Evolutionary conservation across 1,140 invertebrate species (phyloP).

Genomic region (Pristionchus pacificus): DNA sequence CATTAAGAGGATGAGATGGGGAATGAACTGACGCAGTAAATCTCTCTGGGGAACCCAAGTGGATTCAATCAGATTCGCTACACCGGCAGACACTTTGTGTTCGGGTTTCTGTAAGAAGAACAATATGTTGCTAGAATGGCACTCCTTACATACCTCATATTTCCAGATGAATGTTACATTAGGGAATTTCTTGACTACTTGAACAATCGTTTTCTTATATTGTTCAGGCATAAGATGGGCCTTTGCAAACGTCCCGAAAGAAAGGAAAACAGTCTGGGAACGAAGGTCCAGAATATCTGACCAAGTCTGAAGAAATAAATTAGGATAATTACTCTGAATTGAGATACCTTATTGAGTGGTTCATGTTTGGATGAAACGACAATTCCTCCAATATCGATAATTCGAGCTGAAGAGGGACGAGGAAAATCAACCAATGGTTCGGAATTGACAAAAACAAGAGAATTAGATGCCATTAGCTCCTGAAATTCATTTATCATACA

Average conservation of each 20-base stretch:
- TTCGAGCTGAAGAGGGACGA: conserved; percentile 2
- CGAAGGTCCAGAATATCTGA: neutral
- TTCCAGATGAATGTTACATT: neutral
- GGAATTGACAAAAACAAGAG: conserved; percentile 10
- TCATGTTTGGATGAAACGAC: neutral
- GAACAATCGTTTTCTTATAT: neutral
- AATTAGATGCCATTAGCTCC: too few relatives aligned
- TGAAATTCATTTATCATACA: too few relatives aligned
- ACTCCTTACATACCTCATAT: too few relatives aligned
- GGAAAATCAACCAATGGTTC: conserved; percentile 16
- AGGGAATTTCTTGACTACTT: neutral
- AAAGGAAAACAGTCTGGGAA: neutral
- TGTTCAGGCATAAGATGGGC: neutral
- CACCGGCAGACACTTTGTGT: too few relatives aligned
- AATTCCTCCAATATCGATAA: conserved; percentile 21
- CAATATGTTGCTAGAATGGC: too few relatives aligned
- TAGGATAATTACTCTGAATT: too few relatives aligned
- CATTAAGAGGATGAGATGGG: too few relatives aligned
- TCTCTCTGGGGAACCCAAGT: too few relatives aligned
- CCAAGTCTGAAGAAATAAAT: too few relatives aligned
- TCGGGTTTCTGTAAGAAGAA: too few relatives aligned
- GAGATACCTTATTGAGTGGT: neutral
- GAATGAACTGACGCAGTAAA: too few relatives aligned
- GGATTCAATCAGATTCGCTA: too few relatives aligned
- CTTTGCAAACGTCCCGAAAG: neutral